phyloP scores from a whole-genome alignment of 2,888 invertebrate species.

The Argyresthia albistria region DNA sequence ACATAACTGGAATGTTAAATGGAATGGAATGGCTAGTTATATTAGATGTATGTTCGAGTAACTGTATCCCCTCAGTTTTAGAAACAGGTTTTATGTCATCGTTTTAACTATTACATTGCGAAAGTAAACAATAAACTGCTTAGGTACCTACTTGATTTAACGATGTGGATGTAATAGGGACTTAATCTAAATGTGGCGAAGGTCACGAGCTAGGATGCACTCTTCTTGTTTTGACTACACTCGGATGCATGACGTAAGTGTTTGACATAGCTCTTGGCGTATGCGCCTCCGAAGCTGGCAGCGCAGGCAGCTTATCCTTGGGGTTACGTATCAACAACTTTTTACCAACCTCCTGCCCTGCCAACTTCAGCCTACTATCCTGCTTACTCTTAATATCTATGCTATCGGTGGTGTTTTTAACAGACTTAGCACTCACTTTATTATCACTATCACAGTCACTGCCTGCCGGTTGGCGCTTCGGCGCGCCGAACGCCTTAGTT shows the following conservation, averaged over 20 bases:
- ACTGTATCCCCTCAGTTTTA: too few species aligned
- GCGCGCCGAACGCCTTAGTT: constrained; percentile 88
- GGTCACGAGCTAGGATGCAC: constrained; percentile 60
- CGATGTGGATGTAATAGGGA: neutral
- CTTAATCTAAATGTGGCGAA: neutral
- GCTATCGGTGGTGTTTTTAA: constrained; percentile 58
- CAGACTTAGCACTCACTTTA: constrained; percentile 35
- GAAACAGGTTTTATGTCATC: too few species aligned
- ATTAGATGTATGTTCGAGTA: neutral
- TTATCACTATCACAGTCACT: constrained; percentile 59
- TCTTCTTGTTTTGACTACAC: constrained; percentile 53
- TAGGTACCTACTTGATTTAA: too few species aligned
- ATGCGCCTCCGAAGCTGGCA: constrained; percentile 66
- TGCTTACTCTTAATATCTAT: constrained; percentile 57
- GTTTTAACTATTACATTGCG: too few species aligned
- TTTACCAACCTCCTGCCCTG: constrained; percentile 71
- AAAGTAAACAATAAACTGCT: too few species aligned
- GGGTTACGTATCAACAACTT: constrained; percentile 76
- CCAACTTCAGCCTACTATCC: constrained; percentile 74
- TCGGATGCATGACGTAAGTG: constrained; percentile 76
- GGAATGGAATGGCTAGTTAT: too few species aligned
- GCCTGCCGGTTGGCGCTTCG: constrained; percentile 69
- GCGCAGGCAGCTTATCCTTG: constrained; percentile 82
- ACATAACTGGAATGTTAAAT: too few species aligned
- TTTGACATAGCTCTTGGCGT: constrained; percentile 78